These are phyloP conservation scores for Pseudopleuronectes americanus DNA, from an alignment of 2,797 vertebrate genomes.

Conservation along the genomic window DNA sequence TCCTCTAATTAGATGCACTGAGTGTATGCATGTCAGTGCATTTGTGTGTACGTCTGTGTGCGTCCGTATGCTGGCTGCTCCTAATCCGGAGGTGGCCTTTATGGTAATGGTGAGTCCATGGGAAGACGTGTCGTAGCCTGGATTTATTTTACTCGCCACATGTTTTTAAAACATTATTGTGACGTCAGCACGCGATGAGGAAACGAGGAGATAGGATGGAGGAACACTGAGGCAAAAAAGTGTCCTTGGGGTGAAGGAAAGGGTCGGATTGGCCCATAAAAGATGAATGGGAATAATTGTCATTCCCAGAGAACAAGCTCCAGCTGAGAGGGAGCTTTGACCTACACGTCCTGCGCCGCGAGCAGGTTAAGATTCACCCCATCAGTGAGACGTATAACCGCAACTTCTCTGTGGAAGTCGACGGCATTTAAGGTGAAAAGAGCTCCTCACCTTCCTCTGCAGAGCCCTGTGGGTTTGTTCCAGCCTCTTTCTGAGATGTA, in stretches of 20 bases:
- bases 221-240: conserved; percentile 10
- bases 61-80: conserved; percentile 56
- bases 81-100: conserved; percentile 76
- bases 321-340: conserved; percentile 29
- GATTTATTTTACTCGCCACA: conserved; percentile 55
- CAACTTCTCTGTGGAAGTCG: conserved; percentile 33
- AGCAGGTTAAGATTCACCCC: conserved; percentile 24
- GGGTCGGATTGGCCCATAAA: conserved; percentile 52
- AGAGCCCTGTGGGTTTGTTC: conserved; percentile 35
- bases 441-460: conserved; percentile 38
- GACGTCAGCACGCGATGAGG: conserved; percentile 34
- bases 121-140: conserved; percentile 59
- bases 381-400: conserved; percentile 24
- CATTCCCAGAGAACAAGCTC: conserved; percentile 59
- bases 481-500: conserved; percentile 52
- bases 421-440: conserved; percentile 48
- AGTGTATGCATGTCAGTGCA: conserved; percentile 50
- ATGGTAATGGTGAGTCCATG: conserved; percentile 68
- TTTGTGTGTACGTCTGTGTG: conserved; percentile 48
- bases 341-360: conserved; percentile 11
- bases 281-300: conserved; percentile 53
- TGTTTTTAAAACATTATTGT: conserved; percentile 36
- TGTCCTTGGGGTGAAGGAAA: conserved; percentile 26
- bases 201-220: conserved; percentile 22
- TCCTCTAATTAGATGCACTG: conserved; percentile 75